Base-by-base conservation (phyloP, 2,797 vertebrate species). In the Cyprinella venusta region DNA sequence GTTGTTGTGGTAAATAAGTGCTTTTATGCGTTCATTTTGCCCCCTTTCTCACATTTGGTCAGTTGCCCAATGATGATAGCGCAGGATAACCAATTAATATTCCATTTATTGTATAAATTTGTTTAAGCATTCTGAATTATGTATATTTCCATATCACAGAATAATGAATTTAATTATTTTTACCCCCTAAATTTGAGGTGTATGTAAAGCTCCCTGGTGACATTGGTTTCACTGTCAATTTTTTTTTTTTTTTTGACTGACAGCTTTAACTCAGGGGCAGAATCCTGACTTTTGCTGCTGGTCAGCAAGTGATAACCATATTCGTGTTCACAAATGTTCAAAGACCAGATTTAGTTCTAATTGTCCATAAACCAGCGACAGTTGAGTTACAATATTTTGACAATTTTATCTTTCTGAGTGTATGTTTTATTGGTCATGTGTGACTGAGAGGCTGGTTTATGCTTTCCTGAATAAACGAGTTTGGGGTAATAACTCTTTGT, bases 271-370 rank as follows among this genome's bases (percentile, higher is more conserved):
- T 86, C 65, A 1, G 80, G 54, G 64, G 12, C 10, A 30, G 72
- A 52, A 48, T 16, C 75, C 70, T 82, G 82, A 67, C 78, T 83
- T 80, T 83, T 85, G 87, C 87, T 86, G 85, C 87, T 83, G 87
- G 87, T 85, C 83, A 50, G 85, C 74, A 80, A 79, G 52, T 42
- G 69, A 71, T 76, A 75, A 88, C 79, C 54, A 54, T 42, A 56
- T 36, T 30, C 1, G 26, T 70, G 83, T 81, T 86, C 81, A 84
- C 61, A 48, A 48, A 74, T 87, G 74, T 75, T 85, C 86, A 74
- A 79, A 86, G 80, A 86, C 64, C 38, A 12, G 21, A 75, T 15
- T 24, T 12, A 0, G 56, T 78, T 78, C 18, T 63, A 5, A 50
- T 74, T 74, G 52, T 71, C 21, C 36, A 72, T 64, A 38, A 52